Base-by-base conservation (phyloP, 2,888 invertebrate genomes). In the Hololepta plana region DNA sequence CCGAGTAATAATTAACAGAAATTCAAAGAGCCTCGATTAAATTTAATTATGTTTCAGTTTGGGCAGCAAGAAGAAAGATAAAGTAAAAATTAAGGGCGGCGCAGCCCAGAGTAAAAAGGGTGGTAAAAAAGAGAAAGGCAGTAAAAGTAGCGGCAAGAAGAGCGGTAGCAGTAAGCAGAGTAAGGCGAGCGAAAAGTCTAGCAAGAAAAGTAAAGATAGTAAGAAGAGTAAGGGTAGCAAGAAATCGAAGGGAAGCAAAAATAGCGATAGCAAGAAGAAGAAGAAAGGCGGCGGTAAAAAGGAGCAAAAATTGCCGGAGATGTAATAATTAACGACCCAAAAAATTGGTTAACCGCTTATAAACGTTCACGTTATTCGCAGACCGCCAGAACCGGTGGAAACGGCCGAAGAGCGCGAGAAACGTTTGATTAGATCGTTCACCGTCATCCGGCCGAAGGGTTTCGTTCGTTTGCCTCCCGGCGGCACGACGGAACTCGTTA, bases 381-480 rank as follows among this genome's bases (percentile, higher is more conserved):
- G n/a, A 22, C 20, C 24, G 9, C 29, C 20, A 17, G 33, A 21
- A 26, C 30, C 17, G 5, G 23, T 16, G 2, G 41, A 42, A 35
- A 28, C 35, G 6, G 20, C 27, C 2, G 35, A 37, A 29, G 33
- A 34, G 19, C 32, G 12, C 30, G 15, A 34, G 24, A 30, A 29
- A 10, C 24, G 36, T 4, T 23, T 46, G 4, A 27, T 36, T 3
- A 34, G 44, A 5, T 33, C 39, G 10, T 33, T 31, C 6, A 14
- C 56, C 9, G 35, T 36, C 12, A 38, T 60, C 26, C 30, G 41
- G 4, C 55, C 60, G 3, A 39, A 38, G 10, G 40, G 38, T 4
- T 32, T 36, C 23, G 31, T 47, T 2, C 33, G 31, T 32, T 35
- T 60, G 15, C 36, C 35, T 16, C 46, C 57, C 1, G 41, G 45